These are phyloP conservation scores for Holothuria leucospilota DNA, from an alignment of 53 echinoderm and acorn worm genomes.

Conservation along the genomic window DNA sequence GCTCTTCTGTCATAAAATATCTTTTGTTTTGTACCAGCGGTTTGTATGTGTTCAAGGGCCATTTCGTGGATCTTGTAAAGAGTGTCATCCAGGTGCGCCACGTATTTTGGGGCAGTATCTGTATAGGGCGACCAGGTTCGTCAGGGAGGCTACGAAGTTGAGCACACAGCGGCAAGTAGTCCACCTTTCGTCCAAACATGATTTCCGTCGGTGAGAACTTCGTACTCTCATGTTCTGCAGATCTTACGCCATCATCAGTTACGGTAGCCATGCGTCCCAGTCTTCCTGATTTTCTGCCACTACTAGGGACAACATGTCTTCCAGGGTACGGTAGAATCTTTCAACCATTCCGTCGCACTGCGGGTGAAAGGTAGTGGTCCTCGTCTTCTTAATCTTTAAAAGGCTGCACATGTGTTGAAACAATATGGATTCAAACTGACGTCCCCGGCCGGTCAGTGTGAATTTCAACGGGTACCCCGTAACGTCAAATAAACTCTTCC, in stretches of 20 bases:
- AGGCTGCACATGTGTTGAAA: conserved; percentile 50
- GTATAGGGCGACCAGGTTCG: not conserved
- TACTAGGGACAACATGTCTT: conserved; percentile 48
- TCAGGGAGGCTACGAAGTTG: not conserved
- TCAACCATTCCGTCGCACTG: conserved; percentile 66
- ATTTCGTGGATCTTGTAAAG: conserved; percentile 4
- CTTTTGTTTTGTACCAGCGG: not conserved
- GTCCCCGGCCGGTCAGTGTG: conserved; percentile 55
- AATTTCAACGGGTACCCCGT: conserved; percentile 37
- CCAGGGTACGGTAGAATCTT: conserved; percentile 61
- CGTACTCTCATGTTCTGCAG: conserved; percentile 54
- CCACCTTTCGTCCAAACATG: conserved; percentile 57
- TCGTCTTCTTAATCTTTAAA: conserved; percentile 40
- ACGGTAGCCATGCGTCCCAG: conserved; percentile 51
- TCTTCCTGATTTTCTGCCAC: conserved; percentile 51
- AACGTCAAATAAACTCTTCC: conserved; percentile 55
- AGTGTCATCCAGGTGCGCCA: not conserved
- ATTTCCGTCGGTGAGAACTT: conserved; percentile 30
- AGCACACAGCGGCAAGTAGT: conserved; percentile 8
- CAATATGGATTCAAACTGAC: conserved; percentile 50
- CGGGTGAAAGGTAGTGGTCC: conserved; percentile 55
- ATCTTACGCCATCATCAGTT: conserved; percentile 64
- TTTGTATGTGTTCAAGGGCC: not conserved
- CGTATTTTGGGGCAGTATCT: not conserved
- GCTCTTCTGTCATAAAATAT: not conserved